Evolutionary conservation across 92 coral and sea anemone species (phyloP), one percentile per base, ranked within the genome.

Genomic region (Actinernus sp.): DNA sequence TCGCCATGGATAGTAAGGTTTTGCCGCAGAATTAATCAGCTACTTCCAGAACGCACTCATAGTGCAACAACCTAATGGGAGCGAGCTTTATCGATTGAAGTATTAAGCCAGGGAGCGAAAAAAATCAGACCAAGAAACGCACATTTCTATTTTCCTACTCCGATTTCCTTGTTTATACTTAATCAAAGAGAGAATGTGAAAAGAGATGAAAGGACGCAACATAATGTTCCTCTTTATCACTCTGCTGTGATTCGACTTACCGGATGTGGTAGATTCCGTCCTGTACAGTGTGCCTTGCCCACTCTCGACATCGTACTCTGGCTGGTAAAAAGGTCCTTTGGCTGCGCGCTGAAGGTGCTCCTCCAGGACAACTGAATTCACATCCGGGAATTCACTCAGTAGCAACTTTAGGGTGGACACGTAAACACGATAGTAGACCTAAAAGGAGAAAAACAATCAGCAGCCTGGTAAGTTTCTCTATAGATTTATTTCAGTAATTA

Each of bases 391-490:
- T 75, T 89, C 62, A 58, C 76, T 72, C 21, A 87, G 65, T 2
- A 94, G 61, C 31, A 92, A 61, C 50, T 94, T 94, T 6, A 94
- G 65, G 27, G 79, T 71, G 10, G 98, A 91, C 56, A 78, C 87
- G 63, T 94, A 97, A 49, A 94, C 76, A 17, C 98, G 97, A 52
- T 92, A 94, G 59, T 88, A 92, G 23, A 94, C 90, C 98, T 94
- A 41, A 26, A 59, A 55, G 12, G 20, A 52, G 31, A 36, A 14
- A 27, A 19, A 18, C 17, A 10, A 45, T 0, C 3, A 3, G 40
- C 2, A 14, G 2, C n/a, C n/a, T n/a, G n/a, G n/a, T n/a, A n/a
- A n/a, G n/a, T n/a, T n/a, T n/a, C n/a, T n/a, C n/a, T n/a, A n/a
- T n/a, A n/a, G n/a, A n/a, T n/a, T n/a, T n/a, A n/a, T n/a, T n/a